Percentiles rank a stretch among this genome's conserved stretches.
Conservation (phyloP, 2,113 vertebrate genomes). For the Andinoacara biseriatus region DNA sequence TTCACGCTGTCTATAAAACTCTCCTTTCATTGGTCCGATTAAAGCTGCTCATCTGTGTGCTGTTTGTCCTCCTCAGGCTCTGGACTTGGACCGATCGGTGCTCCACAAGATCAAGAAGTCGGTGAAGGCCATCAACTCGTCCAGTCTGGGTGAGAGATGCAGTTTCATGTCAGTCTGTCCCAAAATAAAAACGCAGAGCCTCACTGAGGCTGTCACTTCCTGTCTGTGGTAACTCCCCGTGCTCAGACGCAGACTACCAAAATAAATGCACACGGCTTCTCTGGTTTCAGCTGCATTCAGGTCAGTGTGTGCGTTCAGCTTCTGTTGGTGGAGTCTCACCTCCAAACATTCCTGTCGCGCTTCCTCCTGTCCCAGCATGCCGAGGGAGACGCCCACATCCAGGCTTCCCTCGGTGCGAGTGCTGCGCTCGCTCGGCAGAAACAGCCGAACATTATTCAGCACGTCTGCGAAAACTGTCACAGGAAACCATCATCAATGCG, state of each 20-base stretch:
- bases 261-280: neutral
- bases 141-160: constrained; percentile 88
- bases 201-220: constrained; percentile 2
- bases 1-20: neutral
- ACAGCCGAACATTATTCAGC: neutral
- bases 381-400: constrained; percentile 13
- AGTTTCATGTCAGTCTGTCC: neutral
- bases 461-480: neutral
- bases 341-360: constrained; percentile 73
- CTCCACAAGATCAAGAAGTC: constrained; percentile 98
- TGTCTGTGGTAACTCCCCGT: constrained; percentile 1
- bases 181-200: neutral
- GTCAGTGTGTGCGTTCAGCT: neutral
- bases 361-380: constrained; percentile 68
- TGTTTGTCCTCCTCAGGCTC: constrained; percentile 76
- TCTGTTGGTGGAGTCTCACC: constrained; percentile 28
- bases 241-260: neutral
- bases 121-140: constrained; percentile 91
- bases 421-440: neutral
- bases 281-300: neutral
- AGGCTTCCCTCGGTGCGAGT: neutral
- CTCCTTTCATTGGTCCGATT: too few species aligned
- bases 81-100: constrained; percentile 91
- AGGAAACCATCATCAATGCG: neutral
- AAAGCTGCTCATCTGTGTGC: neutral